A percentile compares a stretch with the other conserved stretches of the same genome.
Evolutionary conservation across 1,140 invertebrate species (phyloP).

Genomic region (Leptopilina boulardi): DNA sequence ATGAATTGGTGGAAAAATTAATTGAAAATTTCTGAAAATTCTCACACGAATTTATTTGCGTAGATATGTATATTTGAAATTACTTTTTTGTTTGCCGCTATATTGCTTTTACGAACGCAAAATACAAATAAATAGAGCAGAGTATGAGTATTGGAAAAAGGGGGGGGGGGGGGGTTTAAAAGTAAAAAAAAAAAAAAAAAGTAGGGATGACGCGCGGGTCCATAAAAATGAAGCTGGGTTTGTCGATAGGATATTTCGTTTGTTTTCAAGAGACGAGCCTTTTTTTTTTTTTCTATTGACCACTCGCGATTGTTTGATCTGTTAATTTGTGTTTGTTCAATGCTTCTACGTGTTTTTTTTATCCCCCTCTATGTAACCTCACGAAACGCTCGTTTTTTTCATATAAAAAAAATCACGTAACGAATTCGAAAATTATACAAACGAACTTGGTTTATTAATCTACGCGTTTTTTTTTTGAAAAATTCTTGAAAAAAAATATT

Average conservation of each 20-base stretch:
- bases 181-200: too few relatives aligned
- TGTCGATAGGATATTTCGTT: slow-evolving; percentile 28
- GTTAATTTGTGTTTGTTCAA: slow-evolving; percentile 54
- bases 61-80: neutral
- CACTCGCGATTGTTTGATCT: slow-evolving; percentile 48
- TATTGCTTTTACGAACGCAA: slow-evolving; percentile 14
- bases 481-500: too few relatives aligned
- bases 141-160: neutral
- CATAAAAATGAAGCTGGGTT: slow-evolving; percentile 40
- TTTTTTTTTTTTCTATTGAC: slow-evolving; percentile 44
- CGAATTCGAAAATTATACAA: neutral
- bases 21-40: slow-evolving; percentile 17
- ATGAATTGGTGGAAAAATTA: slow-evolving; percentile 6
- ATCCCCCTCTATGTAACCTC: neutral
- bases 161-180: too few relatives aligned
- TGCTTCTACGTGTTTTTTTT: slow-evolving; percentile 41
- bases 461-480: neutral
- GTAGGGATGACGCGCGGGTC: slow-evolving; percentile 3
- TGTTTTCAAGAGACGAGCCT: slow-evolving; percentile 37
- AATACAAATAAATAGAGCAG: neutral
- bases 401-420: slow-evolving; percentile 3
- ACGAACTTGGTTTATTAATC: neutral
- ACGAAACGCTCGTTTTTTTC: neutral
- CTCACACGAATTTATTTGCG: neutral
- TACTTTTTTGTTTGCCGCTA: slow-evolving; percentile 2